Evolutionary conservation across 2,797 vertebrate species (phyloP).

Genomic region (Nothura maculosa): DNA sequence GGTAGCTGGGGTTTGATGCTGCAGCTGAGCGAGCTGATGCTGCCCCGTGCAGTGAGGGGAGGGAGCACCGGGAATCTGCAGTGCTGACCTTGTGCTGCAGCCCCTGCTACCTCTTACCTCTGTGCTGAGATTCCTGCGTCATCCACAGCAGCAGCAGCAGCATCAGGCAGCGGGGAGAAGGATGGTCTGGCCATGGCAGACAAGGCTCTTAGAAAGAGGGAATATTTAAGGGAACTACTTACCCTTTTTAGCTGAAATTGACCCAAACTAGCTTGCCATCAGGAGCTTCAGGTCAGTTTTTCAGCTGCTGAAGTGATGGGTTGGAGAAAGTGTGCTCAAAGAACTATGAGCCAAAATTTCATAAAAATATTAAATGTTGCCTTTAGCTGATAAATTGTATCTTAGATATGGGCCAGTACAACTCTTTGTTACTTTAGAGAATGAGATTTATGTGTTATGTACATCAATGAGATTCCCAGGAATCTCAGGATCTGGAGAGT

Average conservation of each 20-base stretch:
- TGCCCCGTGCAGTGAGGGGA: background rate
- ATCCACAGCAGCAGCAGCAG: background rate
- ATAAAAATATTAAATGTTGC: rapidly evolving
- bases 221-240: background rate
- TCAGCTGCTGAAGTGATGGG: background rate
- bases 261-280: rapidly evolving
- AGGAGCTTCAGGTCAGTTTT: background rate
- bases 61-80: background rate
- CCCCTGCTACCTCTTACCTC: rapidly evolving
- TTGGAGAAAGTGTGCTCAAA: background rate
- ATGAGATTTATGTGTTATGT: background rate
- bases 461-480: background rate
- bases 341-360: no score
- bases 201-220: background rate
- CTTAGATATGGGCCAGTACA: background rate
- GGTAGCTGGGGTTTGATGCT: background rate
- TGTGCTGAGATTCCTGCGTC: rapidly evolving
- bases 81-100: background rate
- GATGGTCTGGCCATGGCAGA: background rate
- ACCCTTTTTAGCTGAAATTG: background rate
- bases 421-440: background rate
- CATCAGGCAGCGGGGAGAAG: background rate
- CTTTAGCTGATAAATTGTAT: background rate
- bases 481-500: background rate
- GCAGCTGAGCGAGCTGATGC: background rate